Evolutionary conservation across 2,797 vertebrate genomes (phyloP).

Genomic region (Cossypha polioptera): DNA sequence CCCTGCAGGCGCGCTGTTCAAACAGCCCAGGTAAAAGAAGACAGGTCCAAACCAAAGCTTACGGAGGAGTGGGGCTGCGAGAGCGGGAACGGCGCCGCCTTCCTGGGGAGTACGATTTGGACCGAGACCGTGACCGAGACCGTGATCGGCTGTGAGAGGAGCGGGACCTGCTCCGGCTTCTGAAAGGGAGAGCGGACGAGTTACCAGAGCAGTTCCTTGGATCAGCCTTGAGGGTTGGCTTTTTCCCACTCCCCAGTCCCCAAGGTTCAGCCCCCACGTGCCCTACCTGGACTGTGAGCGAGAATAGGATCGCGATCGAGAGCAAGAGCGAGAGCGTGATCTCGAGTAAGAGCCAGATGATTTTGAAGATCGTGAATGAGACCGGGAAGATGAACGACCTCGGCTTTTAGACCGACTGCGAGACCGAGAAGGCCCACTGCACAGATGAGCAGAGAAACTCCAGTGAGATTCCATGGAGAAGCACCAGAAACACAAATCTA

Average conservation of each 20-base stretch:
- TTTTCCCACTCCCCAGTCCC: neutral
- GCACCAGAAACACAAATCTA: fast-evolving
- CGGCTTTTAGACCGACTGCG: slow-evolving; percentile 90
- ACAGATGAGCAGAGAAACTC: neutral
- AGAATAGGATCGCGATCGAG: slow-evolving; percentile 85
- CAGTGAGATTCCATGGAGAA: neutral
- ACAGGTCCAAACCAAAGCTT: slow-evolving; percentile 49
- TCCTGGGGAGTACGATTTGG: slow-evolving; percentile 86
- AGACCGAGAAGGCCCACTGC: slow-evolving; percentile 79
- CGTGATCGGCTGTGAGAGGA: slow-evolving; percentile 84
- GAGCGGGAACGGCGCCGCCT: slow-evolving; percentile 84
- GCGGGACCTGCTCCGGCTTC: slow-evolving; percentile 87
- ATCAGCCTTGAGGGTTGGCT: fast-evolving
- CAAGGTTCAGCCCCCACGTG: fast-evolving
- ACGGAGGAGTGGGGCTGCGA: slow-evolving; percentile 90
- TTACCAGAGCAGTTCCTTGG: fast-evolving
- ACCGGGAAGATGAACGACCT: slow-evolving; percentile 90
- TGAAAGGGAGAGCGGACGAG: neutral
- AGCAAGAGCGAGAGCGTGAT: slow-evolving; percentile 83
- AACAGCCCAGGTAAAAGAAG: neutral
- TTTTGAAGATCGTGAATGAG: slow-evolving; percentile 92
- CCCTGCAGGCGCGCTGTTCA: neutral
- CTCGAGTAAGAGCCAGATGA: slow-evolving; percentile 90
- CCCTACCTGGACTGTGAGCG: slow-evolving; percentile 88
- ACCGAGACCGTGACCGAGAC: slow-evolving; percentile 86